phyloP scores from a whole-genome alignment of 2,888 invertebrate genomes.

The Shargacucullia verbasci region DNA sequence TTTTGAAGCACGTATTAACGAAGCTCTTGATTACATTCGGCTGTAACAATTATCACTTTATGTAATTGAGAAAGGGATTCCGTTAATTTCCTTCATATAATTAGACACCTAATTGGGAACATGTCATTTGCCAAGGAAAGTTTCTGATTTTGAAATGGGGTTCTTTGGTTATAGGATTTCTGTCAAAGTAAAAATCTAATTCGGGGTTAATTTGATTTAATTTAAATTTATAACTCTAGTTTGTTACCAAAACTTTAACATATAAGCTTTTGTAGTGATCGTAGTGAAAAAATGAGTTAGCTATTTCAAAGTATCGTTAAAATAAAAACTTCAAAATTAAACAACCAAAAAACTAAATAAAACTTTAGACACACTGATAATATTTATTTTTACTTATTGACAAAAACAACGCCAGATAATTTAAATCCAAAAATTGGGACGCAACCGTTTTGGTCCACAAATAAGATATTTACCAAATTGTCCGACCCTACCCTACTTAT shows the following conservation, averaged over 20 bases:
- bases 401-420: constrained; percentile 24
- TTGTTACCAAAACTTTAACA: too few relatives aligned
- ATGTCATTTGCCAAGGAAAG: constrained; percentile 13
- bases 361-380: neutral
- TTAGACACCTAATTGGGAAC: constrained; percentile 17
- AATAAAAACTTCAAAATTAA: neutral
- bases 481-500: constrained; percentile 55
- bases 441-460: constrained; percentile 43
- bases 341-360: neutral
- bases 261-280: too few relatives aligned
- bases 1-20: neutral
- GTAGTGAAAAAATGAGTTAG: too few relatives aligned
- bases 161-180: too few relatives aligned
- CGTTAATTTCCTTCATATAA: constrained; percentile 13
- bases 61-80: constrained; percentile 14
- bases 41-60: constrained; percentile 8
- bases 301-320: too few relatives aligned
- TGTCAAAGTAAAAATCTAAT: too few relatives aligned
- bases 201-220: too few relatives aligned
- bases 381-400: constrained; percentile 18
- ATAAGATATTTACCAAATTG: constrained; percentile 59
- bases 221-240: too few relatives aligned
- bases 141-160: constrained; percentile 5
- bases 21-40: neutral
- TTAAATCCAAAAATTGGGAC: constrained; percentile 30